phyloP scores from a whole-genome alignment of 23 tunicate genomes.

The Aplidium turbinatum region DNA sequence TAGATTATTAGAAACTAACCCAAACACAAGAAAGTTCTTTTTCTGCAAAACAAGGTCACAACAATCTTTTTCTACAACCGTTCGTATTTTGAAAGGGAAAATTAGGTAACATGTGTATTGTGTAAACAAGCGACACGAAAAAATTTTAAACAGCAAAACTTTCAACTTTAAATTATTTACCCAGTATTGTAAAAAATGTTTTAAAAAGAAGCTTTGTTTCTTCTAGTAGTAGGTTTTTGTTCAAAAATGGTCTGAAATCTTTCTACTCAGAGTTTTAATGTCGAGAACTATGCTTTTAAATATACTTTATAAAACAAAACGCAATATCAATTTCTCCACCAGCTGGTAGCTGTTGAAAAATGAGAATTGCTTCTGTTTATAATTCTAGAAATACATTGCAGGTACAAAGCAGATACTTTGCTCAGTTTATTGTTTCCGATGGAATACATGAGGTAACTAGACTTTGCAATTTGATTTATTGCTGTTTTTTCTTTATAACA shows the following conservation, averaged over 20 bases:
- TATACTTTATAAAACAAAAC: too few species aligned
- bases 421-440: conserved; percentile 51
- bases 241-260: neutral
- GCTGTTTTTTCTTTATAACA: neutral
- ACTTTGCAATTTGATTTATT: neutral
- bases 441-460: conserved; percentile 41
- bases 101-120: neutral
- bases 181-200: neutral
- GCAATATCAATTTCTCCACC: too few species aligned
- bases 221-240: neutral
- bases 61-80: too few species aligned
- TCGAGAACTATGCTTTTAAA: too few species aligned
- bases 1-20: too few species aligned
- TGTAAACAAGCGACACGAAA: neutral
- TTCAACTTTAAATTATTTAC: neutral
- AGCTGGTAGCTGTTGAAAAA: too few species aligned
- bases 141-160: neutral
- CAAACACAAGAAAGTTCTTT: too few species aligned
- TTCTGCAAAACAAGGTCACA: too few species aligned
- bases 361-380: too few species aligned
- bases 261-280: too few species aligned
- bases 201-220: neutral
- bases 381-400: conserved; percentile 2
- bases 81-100: neutral
- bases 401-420: conserved; percentile 46